These are phyloP conservation scores for Nipponacmea schrenckii DNA, from an alignment of 2,888 invertebrate species.

Conservation along the genomic window DNA sequence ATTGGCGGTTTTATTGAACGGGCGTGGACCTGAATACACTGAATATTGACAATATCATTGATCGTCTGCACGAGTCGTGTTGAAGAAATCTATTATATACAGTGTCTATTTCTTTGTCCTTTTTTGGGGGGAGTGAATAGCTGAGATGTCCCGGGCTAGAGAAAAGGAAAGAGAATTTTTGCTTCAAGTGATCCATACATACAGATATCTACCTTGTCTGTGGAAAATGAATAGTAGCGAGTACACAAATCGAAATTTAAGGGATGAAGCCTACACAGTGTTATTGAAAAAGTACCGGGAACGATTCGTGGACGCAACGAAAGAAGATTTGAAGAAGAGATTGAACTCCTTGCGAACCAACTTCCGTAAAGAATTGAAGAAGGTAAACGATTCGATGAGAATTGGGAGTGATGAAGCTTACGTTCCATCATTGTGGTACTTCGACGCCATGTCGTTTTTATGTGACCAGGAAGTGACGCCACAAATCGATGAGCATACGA, in stretches of 20 bases:
- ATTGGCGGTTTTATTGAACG: too few species aligned
- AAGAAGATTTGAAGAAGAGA: slow-evolving; percentile 41
- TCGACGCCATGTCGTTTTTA: slow-evolving; percentile 24
- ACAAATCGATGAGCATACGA: too few species aligned
- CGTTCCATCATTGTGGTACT: slow-evolving; percentile 27
- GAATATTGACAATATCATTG: too few species aligned
- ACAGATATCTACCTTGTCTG: slow-evolving; percentile 39
- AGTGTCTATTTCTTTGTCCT: too few species aligned
- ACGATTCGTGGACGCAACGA: slow-evolving; percentile 27
- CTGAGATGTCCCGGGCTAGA: too few species aligned
- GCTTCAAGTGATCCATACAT: slow-evolving; percentile 44
- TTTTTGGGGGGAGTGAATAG: too few species aligned
- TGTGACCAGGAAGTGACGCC: slow-evolving; percentile 18
- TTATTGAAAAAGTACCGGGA: slow-evolving; percentile 29
- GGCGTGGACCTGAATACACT: too few species aligned
- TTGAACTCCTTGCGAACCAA: slow-evolving; percentile 43
- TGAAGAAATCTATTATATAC: too few species aligned
- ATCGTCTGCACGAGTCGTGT: too few species aligned
- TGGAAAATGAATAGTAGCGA: slow-evolving; percentile 49
- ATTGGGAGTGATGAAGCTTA: slow-evolving; percentile 21
- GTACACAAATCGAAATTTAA: slow-evolving; percentile 40
- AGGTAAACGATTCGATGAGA: slow-evolving; percentile 31
- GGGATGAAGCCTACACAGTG: slow-evolving; percentile 30
- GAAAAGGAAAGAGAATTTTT: slow-evolving; percentile 19
- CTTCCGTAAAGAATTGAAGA: slow-evolving; percentile 47